Base-by-base conservation (phyloP, 2,797 vertebrate species). In the Centroberyx gerrardi region DNA sequence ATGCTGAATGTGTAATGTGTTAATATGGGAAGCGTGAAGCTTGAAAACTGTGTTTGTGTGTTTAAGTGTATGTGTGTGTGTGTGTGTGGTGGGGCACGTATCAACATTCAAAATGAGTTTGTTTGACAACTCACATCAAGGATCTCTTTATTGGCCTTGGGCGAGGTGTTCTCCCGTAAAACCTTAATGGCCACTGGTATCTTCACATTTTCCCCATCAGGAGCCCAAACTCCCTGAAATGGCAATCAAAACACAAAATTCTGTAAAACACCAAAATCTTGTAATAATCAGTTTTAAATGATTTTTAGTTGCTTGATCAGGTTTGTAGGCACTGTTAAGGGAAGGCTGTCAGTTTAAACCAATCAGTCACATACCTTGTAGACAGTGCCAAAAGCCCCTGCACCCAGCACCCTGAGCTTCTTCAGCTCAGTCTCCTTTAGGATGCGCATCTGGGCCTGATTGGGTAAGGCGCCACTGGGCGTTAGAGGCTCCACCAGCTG, bases 101-200 rank as follows among this genome's bases (percentile, higher is more conserved):
- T 13, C 13, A 22, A 44, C 13, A 44, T 44, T 44, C 40, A 44
- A 14, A 44, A 2, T 13, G 0, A 44, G 9, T 8, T 52, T 68
- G 7, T n/a, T 14, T 13, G 12, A 17, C 3, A 33, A 94, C 97
- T 96, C 90, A 99, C 98, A 0, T 99, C 98, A 69, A 99, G 91
- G 84, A 99, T 99, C 86, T 99, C 98, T 90, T 99, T 99, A 88
- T 99, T 99, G 90, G 98, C 98, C 88, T 98, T 99, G 29, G 98
- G 97, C 0, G 98, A 99, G 0, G 98, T 99, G 93, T 99, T 98
- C 90, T 99, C 98, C 71, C 97, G 90, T 82, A 99, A 96, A 69
- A 99, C 98, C 90, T 99, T 99, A 84, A 99, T 99, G 75, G 98
- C 98, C 64, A 99, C 98, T 0, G 97, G 98, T 76, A 99, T 99